Base-by-base conservation (phyloP, 2,113 vertebrate species). In the Lagopus leucura region DNA sequence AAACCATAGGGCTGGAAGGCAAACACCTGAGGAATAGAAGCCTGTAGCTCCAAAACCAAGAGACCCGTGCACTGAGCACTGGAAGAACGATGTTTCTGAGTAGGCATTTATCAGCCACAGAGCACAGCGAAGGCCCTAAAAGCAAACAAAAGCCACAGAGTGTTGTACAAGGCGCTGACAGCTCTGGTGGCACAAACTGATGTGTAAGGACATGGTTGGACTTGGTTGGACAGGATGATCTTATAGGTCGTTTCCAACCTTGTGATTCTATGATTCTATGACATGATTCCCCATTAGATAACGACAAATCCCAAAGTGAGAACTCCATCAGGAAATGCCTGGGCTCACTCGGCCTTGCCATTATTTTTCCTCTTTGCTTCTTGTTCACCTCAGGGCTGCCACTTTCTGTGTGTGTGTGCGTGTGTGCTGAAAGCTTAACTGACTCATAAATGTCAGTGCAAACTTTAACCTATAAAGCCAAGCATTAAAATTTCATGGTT, bases 311-410 rank as follows among this genome's bases (percentile, higher is more conserved):
- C 64, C 18, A 34, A 47, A 95, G 88, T 27, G 91, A 86, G 90
- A 90, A 47, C 45, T 80, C 77, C 38, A 86, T 76, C 86, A 86
- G 79, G 75, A 92, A 79, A 85, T 7, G 52, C 43, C 88, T 76
- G 67, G n/a, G 82, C 45, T 91, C 48, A 2, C 54, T 92, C 63
- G 76, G 76, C 50, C 55, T 27, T 48, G 72, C 54, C 64, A 83
- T 90, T 92, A 70, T 66, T 85, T 93, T 69, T 93, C 30, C 36
- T 83, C 60, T 79, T 87, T 69, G 67, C 64, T 61, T 77, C 79
- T 77, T 76, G 43, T 79, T 93, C 91, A 54, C 88, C 86, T 79
- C 91, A 77, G 65, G 60, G 48, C 90, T 94, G 92, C 75, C 75
- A 61, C 72, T 88, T 88, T 58, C 14, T 2, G 36, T 38, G 36